Conservation (phyloP, 1,140 invertebrate species). For the Neodiprion pinetum region DNA sequence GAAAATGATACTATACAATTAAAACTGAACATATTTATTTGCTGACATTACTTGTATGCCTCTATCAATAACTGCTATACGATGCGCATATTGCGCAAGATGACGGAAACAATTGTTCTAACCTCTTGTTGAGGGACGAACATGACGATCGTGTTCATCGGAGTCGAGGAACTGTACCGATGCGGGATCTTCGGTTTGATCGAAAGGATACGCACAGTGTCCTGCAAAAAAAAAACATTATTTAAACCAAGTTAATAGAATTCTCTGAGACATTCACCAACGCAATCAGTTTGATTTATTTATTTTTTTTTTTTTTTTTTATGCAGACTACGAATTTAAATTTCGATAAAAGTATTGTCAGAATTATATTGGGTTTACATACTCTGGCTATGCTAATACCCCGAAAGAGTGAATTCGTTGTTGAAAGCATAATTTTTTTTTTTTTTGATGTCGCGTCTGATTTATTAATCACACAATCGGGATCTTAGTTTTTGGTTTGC, state of each 20-base stretch:
- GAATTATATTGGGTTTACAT: constrained; percentile 12
- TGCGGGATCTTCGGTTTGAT: constrained; percentile 41
- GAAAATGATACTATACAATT: constrained; percentile 34
- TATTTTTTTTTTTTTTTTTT: constrained; percentile 6
- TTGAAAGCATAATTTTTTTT: constrained; percentile 8
- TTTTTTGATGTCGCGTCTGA: neutral
- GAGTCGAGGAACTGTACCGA: constrained; percentile 72
- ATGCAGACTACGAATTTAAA: neutral
- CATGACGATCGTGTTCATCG: constrained; percentile 92
- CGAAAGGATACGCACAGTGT: constrained; percentile 29
- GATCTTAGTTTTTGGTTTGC: no score
- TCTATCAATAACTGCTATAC: neutral
- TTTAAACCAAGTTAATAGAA: constrained; percentile 31
- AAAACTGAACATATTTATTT: constrained; percentile 15
- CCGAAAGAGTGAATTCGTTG: neutral
- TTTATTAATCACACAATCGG: no score
- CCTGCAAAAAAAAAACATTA: constrained; percentile 24
- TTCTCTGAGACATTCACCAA: constrained; percentile 34
- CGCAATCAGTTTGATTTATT: constrained; percentile 3
- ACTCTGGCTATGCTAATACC: constrained; percentile 29
- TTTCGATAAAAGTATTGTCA: neutral
- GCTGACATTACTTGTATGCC: constrained; percentile 14
- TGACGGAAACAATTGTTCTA: constrained; percentile 18
- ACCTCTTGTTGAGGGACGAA: constrained; percentile 99
- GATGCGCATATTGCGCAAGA: constrained; percentile 7